A percentile compares a stretch with the other conserved stretches of the same genome.
phyloP scores from a whole-genome alignment of 1,140 invertebrate species.

The Drosophila pruinosa region DNA sequence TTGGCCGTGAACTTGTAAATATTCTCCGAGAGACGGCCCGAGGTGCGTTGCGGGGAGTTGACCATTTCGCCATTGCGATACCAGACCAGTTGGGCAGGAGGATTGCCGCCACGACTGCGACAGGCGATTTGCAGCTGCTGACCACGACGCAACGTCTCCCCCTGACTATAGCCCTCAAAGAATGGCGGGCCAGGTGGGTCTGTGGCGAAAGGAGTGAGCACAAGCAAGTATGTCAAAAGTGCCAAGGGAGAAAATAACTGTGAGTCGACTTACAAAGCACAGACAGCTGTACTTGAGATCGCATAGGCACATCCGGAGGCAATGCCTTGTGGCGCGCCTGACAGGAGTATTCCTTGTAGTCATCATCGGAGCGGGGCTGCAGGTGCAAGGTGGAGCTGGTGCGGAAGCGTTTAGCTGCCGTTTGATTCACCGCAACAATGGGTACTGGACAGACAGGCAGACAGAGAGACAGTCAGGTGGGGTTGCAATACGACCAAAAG shows the following conservation, averaged over 20 bases:
- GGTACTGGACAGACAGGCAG: conserved; percentile 82
- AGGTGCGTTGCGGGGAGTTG: conserved; percentile 85
- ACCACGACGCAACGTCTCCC: conserved; percentile 92
- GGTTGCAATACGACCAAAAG: background rate
- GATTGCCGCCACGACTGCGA: conserved; percentile 97
- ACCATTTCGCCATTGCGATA: conserved; percentile 92
- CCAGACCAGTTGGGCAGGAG: conserved; percentile 96
- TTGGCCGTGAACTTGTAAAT: conserved; percentile 93
- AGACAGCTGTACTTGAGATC: conserved; percentile 91
- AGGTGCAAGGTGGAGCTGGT: conserved; percentile 86
- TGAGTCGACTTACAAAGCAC: conserved; percentile 91
- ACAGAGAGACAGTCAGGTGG: background rate
- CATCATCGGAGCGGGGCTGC: conserved; percentile 92
- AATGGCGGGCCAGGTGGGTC: conserved; percentile 96
- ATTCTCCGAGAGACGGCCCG: conserved; percentile 92
- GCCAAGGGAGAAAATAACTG: background rate
- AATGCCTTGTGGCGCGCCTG: conserved; percentile 94
- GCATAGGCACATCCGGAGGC: conserved; percentile 89
- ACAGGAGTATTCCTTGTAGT: conserved; percentile 94
- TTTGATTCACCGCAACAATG: conserved; percentile 84
- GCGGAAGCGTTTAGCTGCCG: conserved; percentile 82
- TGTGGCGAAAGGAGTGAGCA: conserved; percentile 84
- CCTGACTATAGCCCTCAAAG: conserved; percentile 95
- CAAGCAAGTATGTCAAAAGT: conserved; percentile 3
- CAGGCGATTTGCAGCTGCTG: conserved; percentile 95